phyloP scores from a whole-genome alignment of 2,797 vertebrate species.

The Siniperca obscura region DNA sequence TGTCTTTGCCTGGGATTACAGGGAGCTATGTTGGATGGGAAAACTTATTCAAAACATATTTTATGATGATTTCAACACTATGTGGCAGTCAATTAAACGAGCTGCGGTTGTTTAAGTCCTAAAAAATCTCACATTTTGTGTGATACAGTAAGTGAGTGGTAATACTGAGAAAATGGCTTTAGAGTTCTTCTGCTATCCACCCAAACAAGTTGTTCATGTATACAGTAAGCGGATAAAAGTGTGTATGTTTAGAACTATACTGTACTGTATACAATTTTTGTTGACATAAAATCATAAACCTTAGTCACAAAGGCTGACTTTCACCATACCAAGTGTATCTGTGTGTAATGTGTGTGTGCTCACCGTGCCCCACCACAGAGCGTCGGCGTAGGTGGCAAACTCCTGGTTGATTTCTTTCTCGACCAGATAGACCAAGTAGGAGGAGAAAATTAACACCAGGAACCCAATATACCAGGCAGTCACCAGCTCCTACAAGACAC shows the following conservation, averaged over 20 bases:
- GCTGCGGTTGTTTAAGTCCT: too few species aligned
- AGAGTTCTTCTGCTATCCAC: neutral
- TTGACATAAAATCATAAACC: neutral
- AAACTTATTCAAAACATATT: neutral
- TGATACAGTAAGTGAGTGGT: neutral
- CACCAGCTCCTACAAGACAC: slow-evolving; percentile 91
- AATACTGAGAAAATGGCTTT: neutral
- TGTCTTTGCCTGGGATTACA: neutral
- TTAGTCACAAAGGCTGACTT: neutral
- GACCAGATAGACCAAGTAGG: slow-evolving; percentile 98
- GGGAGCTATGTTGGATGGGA: neutral
- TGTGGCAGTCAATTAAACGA: neutral
- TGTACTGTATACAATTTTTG: too few species aligned
- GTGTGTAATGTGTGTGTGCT: slow-evolving; percentile 71
- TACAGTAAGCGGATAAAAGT: too few species aligned
- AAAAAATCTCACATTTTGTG: neutral
- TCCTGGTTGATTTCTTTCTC: slow-evolving; percentile 97
- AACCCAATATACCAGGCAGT: slow-evolving; percentile 99
- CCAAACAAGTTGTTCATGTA: too few species aligned
- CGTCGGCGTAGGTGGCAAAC: slow-evolving; percentile 98
- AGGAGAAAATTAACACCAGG: slow-evolving; percentile 98
- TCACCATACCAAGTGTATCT: neutral
- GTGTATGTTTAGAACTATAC: too few species aligned
- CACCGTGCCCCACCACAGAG: slow-evolving; percentile 99
- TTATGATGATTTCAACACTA: neutral